phyloP scores from a whole-genome alignment of 2,113 vertebrate species.

The Rattus rattus region DNA sequence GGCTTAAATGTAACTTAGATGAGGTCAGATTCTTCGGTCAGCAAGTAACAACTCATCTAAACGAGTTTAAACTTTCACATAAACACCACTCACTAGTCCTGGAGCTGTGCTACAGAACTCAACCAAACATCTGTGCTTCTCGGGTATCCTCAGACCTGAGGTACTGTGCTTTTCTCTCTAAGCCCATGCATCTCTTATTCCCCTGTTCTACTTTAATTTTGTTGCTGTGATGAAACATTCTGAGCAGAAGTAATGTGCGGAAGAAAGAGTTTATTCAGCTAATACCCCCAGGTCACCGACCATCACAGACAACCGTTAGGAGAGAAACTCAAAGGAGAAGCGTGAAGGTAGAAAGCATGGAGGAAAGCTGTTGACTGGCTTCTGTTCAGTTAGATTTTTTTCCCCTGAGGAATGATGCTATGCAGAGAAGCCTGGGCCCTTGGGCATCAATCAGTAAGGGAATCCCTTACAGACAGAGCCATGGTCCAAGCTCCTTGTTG shows the following conservation, averaged over 20 bases:
- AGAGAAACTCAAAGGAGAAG: background rate
- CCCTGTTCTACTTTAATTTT: background rate
- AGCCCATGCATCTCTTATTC: background rate
- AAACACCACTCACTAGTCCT: background rate
- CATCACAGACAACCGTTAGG: too few species aligned
- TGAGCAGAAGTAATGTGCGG: background rate
- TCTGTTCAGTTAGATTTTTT: background rate
- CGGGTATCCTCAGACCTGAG: background rate
- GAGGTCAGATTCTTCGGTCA: background rate
- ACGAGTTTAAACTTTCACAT: background rate
- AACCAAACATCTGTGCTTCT: background rate
- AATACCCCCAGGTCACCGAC: background rate
- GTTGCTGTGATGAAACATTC: background rate
- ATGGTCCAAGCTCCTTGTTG: background rate
- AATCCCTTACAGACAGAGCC: background rate
- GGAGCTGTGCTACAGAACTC: background rate
- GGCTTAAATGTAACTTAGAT: background rate
- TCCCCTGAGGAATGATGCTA: background rate
- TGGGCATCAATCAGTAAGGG: background rate
- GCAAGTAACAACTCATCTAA: background rate
- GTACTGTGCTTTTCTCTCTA: background rate
- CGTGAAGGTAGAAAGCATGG: background rate
- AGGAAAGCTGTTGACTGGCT: background rate
- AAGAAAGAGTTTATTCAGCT: background rate
- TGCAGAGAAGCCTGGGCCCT: background rate